phyloP scores from a whole-genome alignment of 30 jellyfish, hydroid and myxozoan species.

The Pelagia noctiluca region DNA sequence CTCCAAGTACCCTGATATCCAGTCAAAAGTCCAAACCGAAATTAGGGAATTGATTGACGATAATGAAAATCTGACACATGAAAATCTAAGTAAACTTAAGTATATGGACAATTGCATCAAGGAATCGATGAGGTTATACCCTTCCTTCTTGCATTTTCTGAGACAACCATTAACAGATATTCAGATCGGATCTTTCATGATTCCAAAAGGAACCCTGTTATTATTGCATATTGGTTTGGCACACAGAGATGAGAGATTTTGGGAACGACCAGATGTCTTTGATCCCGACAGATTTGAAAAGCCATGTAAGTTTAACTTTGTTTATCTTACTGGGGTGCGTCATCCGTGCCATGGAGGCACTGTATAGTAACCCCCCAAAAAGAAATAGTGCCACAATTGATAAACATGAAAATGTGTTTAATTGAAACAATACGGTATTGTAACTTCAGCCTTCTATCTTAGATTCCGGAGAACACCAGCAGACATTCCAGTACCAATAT shows the following conservation, averaged over 20 bases:
- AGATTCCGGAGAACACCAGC: too few species aligned
- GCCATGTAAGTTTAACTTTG: too few species aligned
- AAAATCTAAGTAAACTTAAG: slow-evolving; percentile 40
- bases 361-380: too few species aligned
- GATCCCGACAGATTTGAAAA: slow-evolving; percentile 53
- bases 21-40: slow-evolving; percentile 23
- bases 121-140: slow-evolving; percentile 54
- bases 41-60: slow-evolving; percentile 17
- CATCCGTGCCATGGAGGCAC: too few species aligned
- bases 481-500: too few species aligned
- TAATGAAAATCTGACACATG: slow-evolving; percentile 16
- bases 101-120: slow-evolving; percentile 34
- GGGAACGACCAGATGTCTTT: slow-evolving; percentile 38
- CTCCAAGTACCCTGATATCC: slow-evolving; percentile 31
- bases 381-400: too few species aligned
- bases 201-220: slow-evolving; percentile 35
- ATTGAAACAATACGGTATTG: too few species aligned
- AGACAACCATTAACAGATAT: background rate
- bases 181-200: slow-evolving; percentile 9
- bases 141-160: slow-evolving; percentile 7
- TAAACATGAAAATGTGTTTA: too few species aligned
- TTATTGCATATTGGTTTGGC: too few species aligned
- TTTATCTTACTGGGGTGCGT: too few species aligned
- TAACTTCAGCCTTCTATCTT: too few species aligned
- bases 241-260: slow-evolving; percentile 12